A percentile compares a stretch with the other conserved stretches of the same genome.
These are phyloP conservation scores for Parnassius orleans DNA, from an alignment of 2,888 invertebrate species.

Conservation along the genomic window DNA sequence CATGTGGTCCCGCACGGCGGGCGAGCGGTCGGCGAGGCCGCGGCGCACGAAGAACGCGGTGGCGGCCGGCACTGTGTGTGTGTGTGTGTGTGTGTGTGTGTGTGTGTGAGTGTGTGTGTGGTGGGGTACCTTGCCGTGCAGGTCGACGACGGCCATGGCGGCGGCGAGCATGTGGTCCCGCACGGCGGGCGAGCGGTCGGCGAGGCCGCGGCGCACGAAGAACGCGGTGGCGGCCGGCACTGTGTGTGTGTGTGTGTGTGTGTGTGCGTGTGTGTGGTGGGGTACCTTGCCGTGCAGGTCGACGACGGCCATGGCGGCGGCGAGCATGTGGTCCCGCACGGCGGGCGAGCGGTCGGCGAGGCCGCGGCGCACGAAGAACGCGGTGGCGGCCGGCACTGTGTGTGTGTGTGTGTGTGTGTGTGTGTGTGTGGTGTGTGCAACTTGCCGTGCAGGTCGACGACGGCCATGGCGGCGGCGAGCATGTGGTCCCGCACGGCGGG, in stretches of 20 bases:
- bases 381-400: constrained; percentile 86
- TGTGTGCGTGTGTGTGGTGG: too few relatives aligned
- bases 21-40: constrained; percentile 92
- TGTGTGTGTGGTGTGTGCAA: constrained; percentile 68
- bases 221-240: constrained; percentile 88
- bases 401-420: too few relatives aligned
- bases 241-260: too few relatives aligned
- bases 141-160: constrained; percentile 94
- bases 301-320: constrained; percentile 95
- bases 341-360: constrained; percentile 91
- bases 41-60: constrained; percentile 92
- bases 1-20: constrained; percentile 93
- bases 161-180: constrained; percentile 95
- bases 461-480: constrained; percentile 95
- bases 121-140: constrained; percentile 90
- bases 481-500: constrained; percentile 92
- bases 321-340: constrained; percentile 94
- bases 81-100: too few relatives aligned
- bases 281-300: constrained; percentile 94
- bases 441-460: constrained; percentile 96
- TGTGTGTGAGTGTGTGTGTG: too few relatives aligned
- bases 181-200: constrained; percentile 91
- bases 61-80: constrained; percentile 82
- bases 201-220: constrained; percentile 92
- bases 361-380: constrained; percentile 92